Conservation (phyloP, 2,113 vertebrate genomes). For the Bambusicola thoracicus region DNA sequence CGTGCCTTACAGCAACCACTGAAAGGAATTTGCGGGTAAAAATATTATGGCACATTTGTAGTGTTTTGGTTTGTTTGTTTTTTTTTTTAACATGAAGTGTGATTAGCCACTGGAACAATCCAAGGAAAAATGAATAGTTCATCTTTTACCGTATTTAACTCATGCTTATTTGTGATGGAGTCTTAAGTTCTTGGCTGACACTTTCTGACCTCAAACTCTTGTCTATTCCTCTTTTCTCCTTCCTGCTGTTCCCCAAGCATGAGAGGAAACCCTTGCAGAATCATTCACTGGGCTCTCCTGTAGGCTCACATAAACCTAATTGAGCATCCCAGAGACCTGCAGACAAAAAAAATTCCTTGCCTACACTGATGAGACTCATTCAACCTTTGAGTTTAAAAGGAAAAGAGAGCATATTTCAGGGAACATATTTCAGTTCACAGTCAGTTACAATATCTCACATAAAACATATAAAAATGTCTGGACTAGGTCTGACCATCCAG, state of each 20-base stretch:
- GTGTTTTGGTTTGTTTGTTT: too few species aligned
- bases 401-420: neutral
- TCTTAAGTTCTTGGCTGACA: neutral
- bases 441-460: constrained; percentile 10
- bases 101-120: neutral
- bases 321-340: neutral
- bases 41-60: neutral
- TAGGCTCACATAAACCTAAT: neutral
- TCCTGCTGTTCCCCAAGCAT: rapidly evolving
- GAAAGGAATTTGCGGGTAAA: neutral
- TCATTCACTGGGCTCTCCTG: neutral
- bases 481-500: neutral
- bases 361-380: neutral
- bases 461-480: neutral
- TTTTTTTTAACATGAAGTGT: neutral
- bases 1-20: neutral
- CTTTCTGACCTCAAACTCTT: neutral
- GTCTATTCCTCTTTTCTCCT: neutral
- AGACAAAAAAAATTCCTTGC: neutral
- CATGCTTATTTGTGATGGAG: neutral
- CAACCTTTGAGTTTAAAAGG: neutral
- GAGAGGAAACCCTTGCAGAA: neutral
- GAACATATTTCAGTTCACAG: constrained; percentile 3
- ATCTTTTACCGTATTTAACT: neutral
- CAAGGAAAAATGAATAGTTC: neutral